Base-by-base conservation (phyloP, 2,888 invertebrate species). In the Apomyelois bistriatella region DNA sequence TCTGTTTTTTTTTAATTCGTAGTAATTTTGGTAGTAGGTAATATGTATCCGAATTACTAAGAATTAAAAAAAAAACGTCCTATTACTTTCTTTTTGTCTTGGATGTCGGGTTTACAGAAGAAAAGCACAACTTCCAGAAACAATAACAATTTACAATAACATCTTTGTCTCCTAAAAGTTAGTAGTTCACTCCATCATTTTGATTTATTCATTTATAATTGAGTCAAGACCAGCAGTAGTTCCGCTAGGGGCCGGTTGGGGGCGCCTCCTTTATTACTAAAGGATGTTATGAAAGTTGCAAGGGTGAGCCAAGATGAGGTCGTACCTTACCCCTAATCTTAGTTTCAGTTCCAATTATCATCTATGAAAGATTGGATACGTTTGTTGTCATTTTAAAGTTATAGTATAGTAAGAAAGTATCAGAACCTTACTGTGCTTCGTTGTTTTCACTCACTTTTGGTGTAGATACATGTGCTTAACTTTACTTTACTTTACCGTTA, bases 171-270 rank as follows among this genome's bases (percentile, higher is more conserved):
- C 46, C 3, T 3, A 3, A 32, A 46, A 46, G 32, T 46, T 35
- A n/a, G 42, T 6, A 32, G 13, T 32, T 38, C 64, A 70, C 65
- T 77, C 63, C 64, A 74, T 78, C 70, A 74, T 76, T 72, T 77
- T 83, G 82, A 85, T 82, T 79, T 79, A 85, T 85, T 78, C 76
- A 65, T 69, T 76, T 82, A 76, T 83, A 85, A 86, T 84, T 85
- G 79, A 81, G 76, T 76, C 37, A 64, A 65, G 79, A 82, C 77
- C 61, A 54, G 68, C 62, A 64, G 64, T 62, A 63, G 66, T 60
- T 59, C 69, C 71, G 73, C 62, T 63, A 70, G 74, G 80, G 82
- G 75, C 60, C 72, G 78, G 73, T 71, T 77, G 38, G 15, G 48
- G 49, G 32, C 32, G 49, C 48, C 49, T 13, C 40, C 76, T 77